Percentiles rank a stretch among this genome's conserved stretches.
phyloP scores from a whole-genome alignment of 2,113 vertebrate genomes.

The Galbula dea region DNA sequence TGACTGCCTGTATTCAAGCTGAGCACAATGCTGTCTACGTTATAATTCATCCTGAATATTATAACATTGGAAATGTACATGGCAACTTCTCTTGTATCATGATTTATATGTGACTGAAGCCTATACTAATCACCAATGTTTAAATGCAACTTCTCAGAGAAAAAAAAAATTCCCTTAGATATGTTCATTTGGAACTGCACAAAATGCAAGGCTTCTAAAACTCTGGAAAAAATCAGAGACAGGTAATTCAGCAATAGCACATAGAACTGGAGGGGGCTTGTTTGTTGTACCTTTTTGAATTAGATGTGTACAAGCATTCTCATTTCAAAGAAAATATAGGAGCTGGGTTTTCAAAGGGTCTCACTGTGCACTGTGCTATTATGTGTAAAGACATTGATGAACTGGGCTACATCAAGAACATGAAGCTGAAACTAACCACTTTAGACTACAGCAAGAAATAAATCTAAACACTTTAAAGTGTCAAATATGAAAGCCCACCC shows the following conservation, averaged over 20 bases:
- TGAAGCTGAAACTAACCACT: not conserved
- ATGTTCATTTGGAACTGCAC: not conserved
- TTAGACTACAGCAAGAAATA: not conserved
- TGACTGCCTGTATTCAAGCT: not conserved
- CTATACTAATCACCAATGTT: not conserved
- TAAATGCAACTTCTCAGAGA: not conserved
- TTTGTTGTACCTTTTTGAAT: not conserved
- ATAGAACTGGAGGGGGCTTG: not conserved
- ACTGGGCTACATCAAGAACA: not conserved
- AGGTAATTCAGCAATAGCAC: not conserved
- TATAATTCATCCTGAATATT: not conserved
- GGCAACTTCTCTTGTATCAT: not conserved
- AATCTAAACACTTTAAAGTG: not conserved
- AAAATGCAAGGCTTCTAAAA: not conserved
- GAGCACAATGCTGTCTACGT: not conserved
- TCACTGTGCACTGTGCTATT: not conserved
- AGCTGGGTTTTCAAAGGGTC: not conserved
- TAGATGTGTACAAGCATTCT: not conserved
- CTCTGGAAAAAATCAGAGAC: not conserved
- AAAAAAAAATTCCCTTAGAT: not conserved
- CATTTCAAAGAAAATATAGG: not conserved
- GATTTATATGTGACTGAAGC: not conserved
- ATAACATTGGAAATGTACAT: not conserved
- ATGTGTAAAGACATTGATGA: not conserved
- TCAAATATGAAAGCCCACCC: not conserved